Evolutionary conservation across 1,140 invertebrate species (phyloP).

Genomic region (Saxidomus purpurata): DNA sequence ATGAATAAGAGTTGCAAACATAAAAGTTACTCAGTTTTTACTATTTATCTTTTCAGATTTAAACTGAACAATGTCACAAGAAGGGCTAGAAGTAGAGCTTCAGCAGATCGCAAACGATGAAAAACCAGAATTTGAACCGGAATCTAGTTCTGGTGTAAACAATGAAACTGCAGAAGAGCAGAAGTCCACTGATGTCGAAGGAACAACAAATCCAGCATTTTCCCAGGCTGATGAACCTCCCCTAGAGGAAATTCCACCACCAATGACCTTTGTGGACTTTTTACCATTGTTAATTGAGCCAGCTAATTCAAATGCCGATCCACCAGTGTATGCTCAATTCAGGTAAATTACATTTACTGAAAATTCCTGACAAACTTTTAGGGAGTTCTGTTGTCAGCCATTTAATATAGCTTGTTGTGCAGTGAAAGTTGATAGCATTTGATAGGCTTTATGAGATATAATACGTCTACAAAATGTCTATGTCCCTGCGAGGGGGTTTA

Average conservation of each 20-base stretch:
- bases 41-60: no score
- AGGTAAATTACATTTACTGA: constrained; percentile 61
- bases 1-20: no score
- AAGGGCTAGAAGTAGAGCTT: not conserved
- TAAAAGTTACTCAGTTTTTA: no score
- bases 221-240: not conserved
- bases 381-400: no score
- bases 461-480: no score
- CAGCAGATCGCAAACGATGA: not conserved
- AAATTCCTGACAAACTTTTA: no score
- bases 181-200: not conserved
- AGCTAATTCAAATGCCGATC: constrained; percentile 45
- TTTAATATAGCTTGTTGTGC: no score
- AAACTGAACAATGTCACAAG: not conserved
- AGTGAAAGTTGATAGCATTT: no score
- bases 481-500: no score
- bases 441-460: no score
- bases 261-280: constrained; percentile 75
- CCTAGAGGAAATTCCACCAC: constrained; percentile 25
- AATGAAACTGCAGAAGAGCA: not conserved
- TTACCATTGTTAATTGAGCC: constrained; percentile 67
- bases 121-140: not conserved
- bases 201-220: constrained; percentile 44
- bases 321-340: constrained; percentile 70
- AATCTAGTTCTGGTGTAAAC: not conserved